Evolutionary conservation across 2,113 vertebrate genomes (phyloP).

Genomic region (Rhegmatorhina hoffmannsi): DNA sequence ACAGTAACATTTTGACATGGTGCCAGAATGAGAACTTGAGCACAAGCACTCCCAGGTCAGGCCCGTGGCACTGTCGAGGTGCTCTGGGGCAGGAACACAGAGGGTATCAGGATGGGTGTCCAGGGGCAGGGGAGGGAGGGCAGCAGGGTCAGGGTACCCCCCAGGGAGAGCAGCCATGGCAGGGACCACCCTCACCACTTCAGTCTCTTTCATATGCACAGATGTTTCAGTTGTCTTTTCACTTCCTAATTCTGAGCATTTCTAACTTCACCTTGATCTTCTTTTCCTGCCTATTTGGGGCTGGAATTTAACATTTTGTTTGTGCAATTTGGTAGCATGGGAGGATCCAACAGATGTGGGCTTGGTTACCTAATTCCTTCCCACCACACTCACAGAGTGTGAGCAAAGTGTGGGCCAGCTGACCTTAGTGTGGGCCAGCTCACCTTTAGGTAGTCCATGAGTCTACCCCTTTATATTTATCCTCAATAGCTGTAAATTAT

Average conservation of each 20-base stretch:
- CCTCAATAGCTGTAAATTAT: neutral
- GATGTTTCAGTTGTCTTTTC: neutral
- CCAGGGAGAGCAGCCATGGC: neutral
- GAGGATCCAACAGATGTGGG: neutral
- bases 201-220: neutral
- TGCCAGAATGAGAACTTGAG: neutral
- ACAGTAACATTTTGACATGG: neutral
- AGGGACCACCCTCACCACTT: rapidly evolving
- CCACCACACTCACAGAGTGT: neutral
- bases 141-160: rapidly evolving
- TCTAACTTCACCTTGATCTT: neutral
- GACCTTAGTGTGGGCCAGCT: neutral
- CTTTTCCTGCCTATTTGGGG: neutral
- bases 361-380: neutral
- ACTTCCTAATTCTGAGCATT: neutral
- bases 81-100: neutral
- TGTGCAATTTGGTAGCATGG: neutral
- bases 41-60: neutral
- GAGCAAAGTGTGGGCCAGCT: neutral
- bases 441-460: neutral
- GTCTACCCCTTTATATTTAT: neutral
- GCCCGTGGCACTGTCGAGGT: neutral
- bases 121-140: neutral
- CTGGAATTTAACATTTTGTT: neutral
- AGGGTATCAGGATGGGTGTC: neutral